Evolutionary conservation across 2,797 vertebrate species (phyloP).

Genomic region (Phataginus tetradactyla): DNA sequence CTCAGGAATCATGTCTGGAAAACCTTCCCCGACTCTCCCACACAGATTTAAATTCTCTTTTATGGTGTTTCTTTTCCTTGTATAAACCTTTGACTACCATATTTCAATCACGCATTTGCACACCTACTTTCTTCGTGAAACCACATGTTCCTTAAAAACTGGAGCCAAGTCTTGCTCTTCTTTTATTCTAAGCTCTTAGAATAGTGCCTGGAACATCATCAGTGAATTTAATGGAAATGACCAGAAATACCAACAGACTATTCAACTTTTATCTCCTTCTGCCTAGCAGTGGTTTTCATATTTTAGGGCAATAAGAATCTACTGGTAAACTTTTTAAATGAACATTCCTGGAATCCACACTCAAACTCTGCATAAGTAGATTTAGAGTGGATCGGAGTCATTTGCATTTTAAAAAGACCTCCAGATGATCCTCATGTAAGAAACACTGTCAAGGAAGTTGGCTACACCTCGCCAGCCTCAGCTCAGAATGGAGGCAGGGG

Average conservation of each 20-base stretch:
- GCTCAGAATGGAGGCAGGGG: not conserved
- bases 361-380: not conserved
- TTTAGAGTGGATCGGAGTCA: not conserved
- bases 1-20: not conserved
- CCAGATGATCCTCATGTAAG: not conserved
- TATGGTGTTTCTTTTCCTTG: not conserved
- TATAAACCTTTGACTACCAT: not conserved
- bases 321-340: not conserved
- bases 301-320: not conserved
- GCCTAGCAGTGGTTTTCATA: not conserved
- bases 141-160: not conserved
- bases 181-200: not conserved
- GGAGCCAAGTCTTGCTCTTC: not conserved
- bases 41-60: not conserved
- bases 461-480: not conserved
- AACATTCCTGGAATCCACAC: not conserved
- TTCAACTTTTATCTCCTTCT: not conserved
- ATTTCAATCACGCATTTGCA: not conserved
- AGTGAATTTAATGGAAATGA: not conserved
- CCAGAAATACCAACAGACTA: not conserved
- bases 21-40: not conserved
- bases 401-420: not conserved
- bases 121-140: not conserved
- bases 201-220: not conserved
- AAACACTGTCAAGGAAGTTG: not conserved